phyloP scores from a whole-genome alignment of 2,888 invertebrate species.

The Acleris emargana region DNA sequence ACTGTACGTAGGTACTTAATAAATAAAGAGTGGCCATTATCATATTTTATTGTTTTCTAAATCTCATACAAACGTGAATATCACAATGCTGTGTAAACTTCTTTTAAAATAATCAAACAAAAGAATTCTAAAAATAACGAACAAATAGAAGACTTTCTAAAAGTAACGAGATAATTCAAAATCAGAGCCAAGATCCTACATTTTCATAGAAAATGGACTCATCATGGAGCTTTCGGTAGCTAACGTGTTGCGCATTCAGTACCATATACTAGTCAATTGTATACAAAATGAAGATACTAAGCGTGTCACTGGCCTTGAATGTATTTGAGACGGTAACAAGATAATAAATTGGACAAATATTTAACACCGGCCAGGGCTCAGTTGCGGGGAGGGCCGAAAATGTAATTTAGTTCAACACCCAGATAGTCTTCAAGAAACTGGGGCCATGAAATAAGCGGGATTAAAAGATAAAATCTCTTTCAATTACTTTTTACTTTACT shows the following conservation, averaged over 20 bases:
- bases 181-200: too few species aligned
- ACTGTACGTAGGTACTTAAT: too few species aligned
- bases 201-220: too few species aligned
- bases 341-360: slow-evolving; percentile 37
- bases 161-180: slow-evolving; percentile 13
- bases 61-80: background rate
- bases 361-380: slow-evolving; percentile 29
- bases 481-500: too few species aligned
- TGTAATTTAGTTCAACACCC: slow-evolving; percentile 36
- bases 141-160: slow-evolving; percentile 15
- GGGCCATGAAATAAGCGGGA: slow-evolving; percentile 16
- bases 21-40: background rate
- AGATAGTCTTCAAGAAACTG: slow-evolving; percentile 30
- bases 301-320: too few species aligned
- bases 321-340: slow-evolving; percentile 14
- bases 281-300: too few species aligned
- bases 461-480: background rate
- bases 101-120: slow-evolving; percentile 6
- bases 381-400: slow-evolving; percentile 33
- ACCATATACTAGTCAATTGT: too few species aligned
- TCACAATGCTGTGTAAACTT: background rate
- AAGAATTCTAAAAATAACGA: slow-evolving; percentile 16
- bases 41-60: slow-evolving; percentile 1
- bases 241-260: too few species aligned
- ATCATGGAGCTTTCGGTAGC: too few species aligned